Evolutionary conservation across 2,113 vertebrate species (phyloP).

Genomic region (Ctenodactylus gundi): DNA sequence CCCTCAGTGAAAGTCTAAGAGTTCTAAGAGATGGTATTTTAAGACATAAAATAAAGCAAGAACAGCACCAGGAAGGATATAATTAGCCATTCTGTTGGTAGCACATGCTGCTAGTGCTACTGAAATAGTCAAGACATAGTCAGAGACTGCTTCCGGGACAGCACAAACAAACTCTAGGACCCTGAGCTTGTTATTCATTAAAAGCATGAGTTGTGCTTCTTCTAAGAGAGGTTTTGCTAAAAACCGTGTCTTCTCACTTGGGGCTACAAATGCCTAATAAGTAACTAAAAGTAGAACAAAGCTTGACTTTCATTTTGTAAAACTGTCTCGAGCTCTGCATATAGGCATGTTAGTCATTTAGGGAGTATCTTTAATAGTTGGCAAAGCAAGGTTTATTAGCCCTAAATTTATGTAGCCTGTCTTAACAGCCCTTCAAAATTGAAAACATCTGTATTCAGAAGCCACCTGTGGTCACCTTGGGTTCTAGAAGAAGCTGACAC

Average conservation of each 20-base stretch:
- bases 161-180: background rate
- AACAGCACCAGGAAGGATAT: background rate
- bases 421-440: background rate
- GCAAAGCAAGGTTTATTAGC: background rate
- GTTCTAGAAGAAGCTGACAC: background rate
- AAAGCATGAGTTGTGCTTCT: background rate
- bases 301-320: background rate
- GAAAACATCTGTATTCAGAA: background rate
- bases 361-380: too few species aligned
- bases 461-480: background rate
- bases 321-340: background rate
- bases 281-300: background rate
- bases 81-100: background rate
- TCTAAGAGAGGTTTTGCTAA: too few species aligned
- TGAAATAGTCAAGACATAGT: too few species aligned
- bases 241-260: background rate
- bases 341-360: background rate
- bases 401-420: background rate
- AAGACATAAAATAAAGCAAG: conserved; percentile 25
- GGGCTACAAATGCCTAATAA: background rate
- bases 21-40: background rate
- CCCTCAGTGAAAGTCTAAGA: background rate
- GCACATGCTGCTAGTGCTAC: background rate
- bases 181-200: background rate
- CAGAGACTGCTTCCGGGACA: background rate